Evolutionary conservation across 1,140 invertebrate species (phyloP).

Genomic region (Camponotus floridanus): DNA sequence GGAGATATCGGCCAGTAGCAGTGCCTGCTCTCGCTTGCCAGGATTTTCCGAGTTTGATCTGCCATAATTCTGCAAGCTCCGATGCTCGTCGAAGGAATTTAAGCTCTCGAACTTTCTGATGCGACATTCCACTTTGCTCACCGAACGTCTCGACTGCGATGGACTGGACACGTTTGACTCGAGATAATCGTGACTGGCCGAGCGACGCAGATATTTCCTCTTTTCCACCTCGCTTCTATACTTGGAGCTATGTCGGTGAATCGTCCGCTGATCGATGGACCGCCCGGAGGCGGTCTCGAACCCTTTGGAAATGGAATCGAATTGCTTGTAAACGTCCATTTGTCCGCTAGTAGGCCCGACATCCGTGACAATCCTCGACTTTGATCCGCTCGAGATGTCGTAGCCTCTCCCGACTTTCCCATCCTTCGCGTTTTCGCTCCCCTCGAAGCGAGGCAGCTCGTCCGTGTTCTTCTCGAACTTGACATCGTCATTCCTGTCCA

Average conservation of each 20-base stretch:
- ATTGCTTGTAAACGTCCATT: constrained; percentile 65
- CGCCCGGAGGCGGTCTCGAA: constrained; percentile 56
- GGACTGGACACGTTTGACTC: constrained; percentile 75
- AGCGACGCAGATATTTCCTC: constrained; percentile 71
- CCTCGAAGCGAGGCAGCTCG: constrained; percentile 49
- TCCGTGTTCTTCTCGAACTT: constrained; percentile 62
- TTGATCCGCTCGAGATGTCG: constrained; percentile 46
- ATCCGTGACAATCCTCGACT: constrained; percentile 17
- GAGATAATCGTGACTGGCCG: constrained; percentile 73
- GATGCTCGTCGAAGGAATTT: constrained; percentile 82
- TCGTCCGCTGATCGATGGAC: constrained; percentile 73
- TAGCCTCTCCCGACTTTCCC: constrained; percentile 71
- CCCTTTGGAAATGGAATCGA: constrained; percentile 51
- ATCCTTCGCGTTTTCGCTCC: constrained; percentile 25
- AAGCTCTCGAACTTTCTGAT: constrained; percentile 84
- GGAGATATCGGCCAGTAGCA: constrained; percentile 5
- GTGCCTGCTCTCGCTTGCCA: constrained; percentile 47
- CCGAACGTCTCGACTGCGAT: constrained; percentile 84
- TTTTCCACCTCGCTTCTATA: constrained; percentile 77
- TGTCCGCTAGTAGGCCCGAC: neutral
- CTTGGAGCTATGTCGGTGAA: constrained; percentile 67
- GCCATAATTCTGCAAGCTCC: constrained; percentile 72
- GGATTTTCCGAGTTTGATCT: constrained; percentile 60
- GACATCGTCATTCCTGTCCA: neutral
- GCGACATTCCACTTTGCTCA: constrained; percentile 77